Evolutionary conservation across 2,888 invertebrate species (phyloP).

Genomic region (Blera fallax): DNA sequence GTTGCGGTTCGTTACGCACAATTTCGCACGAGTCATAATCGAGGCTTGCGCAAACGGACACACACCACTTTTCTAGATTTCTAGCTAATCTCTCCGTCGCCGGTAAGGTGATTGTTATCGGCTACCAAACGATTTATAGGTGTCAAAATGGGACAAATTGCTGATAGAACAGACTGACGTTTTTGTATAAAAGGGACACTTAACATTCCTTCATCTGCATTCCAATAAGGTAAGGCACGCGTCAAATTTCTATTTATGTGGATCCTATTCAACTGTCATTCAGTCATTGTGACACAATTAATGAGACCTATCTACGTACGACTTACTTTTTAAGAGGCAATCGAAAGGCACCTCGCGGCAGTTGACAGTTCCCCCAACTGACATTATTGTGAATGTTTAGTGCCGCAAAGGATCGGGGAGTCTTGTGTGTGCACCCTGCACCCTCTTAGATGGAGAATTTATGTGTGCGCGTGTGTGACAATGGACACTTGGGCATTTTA

Average conservation of each 20-base stretch:
- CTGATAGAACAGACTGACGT: slow-evolving; percentile 19
- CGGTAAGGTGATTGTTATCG: slow-evolving; percentile 43
- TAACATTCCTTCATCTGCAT: background rate
- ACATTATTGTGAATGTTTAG: slow-evolving; percentile 17
- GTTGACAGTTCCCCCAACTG: slow-evolving; percentile 12
- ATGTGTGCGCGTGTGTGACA: slow-evolving; percentile 37
- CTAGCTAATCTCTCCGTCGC: slow-evolving; percentile 16
- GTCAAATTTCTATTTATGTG: background rate
- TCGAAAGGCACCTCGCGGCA: slow-evolving; percentile 2
- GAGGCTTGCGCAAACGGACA: slow-evolving; percentile 31
- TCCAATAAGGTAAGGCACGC: background rate
- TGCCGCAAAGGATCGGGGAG: background rate
- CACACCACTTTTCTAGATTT: slow-evolving; percentile 30
- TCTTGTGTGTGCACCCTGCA: background rate
- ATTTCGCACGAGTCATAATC: slow-evolving; percentile 15
- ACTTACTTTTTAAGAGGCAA: background rate
- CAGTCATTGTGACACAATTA: background rate
- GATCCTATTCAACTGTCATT: background rate
- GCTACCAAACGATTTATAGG: slow-evolving; percentile 26
- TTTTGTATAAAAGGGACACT: background rate
- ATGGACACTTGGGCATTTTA: slow-evolving; percentile 29
- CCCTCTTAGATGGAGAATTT: background rate
- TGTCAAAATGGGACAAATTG: slow-evolving; percentile 58
- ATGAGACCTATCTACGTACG: background rate
- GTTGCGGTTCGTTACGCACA: slow-evolving; percentile 55